Evolutionary conservation across 2,888 invertebrate genomes (phyloP).

Genomic region (Frankliniella intonsa): DNA sequence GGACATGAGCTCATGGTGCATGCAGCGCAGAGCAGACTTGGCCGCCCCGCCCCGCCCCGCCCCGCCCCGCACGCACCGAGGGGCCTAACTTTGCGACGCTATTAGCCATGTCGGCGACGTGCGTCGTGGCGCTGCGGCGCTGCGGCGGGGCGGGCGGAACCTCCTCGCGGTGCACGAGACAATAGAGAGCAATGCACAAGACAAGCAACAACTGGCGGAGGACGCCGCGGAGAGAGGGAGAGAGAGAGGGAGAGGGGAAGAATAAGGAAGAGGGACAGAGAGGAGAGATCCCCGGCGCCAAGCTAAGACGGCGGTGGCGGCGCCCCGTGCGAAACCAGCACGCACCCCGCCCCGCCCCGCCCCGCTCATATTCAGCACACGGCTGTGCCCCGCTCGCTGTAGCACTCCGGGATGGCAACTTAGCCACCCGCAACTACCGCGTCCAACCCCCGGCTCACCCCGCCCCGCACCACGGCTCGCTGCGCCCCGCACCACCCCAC

Average conservation of each 20-base stretch:
- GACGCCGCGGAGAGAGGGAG: not conserved
- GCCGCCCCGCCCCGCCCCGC: not conserved
- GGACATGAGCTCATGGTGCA: no score
- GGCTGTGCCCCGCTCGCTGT: no score
- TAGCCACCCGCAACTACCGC: not conserved
- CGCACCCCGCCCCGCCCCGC: no score
- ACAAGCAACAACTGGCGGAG: slow-evolving; percentile 11
- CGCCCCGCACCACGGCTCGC: not conserved
- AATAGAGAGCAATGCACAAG: slow-evolving; percentile 13
- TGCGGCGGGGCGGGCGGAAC: not conserved
- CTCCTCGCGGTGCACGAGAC: not conserved
- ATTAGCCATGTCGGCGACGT: not conserved
- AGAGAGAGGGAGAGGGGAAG: not conserved
- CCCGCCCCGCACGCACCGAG: not conserved
- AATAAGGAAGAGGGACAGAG: no score
- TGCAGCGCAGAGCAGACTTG: no score
- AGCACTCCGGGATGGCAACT: not conserved
- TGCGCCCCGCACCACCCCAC: not conserved
- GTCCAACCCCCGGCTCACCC: not conserved
- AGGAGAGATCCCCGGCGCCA: no score
- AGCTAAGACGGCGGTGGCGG: no score
- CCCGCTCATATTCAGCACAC: no score
- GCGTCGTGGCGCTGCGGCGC: not conserved
- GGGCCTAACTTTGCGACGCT: slow-evolving; percentile 8
- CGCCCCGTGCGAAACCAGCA: no score